Percentiles rank a stretch among this genome's conserved stretches.
These are phyloP conservation scores for Chrysolina americana DNA, from an alignment of 2,888 invertebrate genomes.

Conservation along the genomic window DNA sequence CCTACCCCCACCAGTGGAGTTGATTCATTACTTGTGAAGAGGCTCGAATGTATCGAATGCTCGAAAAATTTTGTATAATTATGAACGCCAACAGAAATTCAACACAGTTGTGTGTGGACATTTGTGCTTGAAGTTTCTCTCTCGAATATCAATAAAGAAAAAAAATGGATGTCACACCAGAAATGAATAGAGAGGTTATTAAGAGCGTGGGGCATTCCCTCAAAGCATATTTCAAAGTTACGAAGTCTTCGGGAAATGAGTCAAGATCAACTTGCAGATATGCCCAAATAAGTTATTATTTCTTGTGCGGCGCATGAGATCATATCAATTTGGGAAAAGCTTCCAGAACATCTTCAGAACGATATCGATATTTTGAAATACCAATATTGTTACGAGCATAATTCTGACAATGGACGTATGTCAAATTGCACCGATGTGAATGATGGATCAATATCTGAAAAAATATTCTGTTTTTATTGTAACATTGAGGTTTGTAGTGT, in stretches of 20 bases:
- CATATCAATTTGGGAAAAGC: background rate
- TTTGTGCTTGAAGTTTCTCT: background rate
- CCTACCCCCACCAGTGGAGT: background rate
- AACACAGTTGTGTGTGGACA: background rate
- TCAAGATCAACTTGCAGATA: background rate
- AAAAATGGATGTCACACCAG: background rate
- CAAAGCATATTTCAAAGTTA: background rate
- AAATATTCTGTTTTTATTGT: too few relatives aligned
- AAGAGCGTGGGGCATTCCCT: background rate
- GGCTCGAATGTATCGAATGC: background rate
- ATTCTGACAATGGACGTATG: background rate
- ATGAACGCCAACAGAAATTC: background rate
- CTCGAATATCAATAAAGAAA: background rate
- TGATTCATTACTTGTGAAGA: background rate
- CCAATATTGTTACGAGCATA: background rate
- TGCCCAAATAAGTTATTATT: background rate
- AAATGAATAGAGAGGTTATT: background rate
- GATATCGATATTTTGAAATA: constrained; percentile 2
- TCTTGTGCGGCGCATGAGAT: background rate
- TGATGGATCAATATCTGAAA: too few relatives aligned
- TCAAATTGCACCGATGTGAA: too few relatives aligned
- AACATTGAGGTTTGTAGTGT: too few relatives aligned
- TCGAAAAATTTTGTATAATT: background rate
- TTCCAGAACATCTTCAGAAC: background rate
- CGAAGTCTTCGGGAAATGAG: background rate